Conservation (phyloP, 2,888 invertebrate genomes). For the Chrysolina oricalcia region DNA sequence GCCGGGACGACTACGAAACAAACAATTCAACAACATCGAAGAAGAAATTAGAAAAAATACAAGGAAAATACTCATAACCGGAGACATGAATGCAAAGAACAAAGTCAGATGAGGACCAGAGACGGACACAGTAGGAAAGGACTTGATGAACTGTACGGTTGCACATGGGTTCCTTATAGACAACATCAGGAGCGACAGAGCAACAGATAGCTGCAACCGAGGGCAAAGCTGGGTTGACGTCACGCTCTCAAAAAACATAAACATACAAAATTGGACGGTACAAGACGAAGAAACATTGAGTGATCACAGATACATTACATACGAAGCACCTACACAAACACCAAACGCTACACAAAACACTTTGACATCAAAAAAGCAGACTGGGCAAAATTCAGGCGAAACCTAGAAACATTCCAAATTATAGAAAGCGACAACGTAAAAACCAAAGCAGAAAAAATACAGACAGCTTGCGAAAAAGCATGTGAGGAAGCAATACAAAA, state of each 20-base stretch:
- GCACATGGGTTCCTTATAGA: too few relatives aligned
- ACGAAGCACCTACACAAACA: neutral
- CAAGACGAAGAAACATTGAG: neutral
- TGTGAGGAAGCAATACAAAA: neutral
- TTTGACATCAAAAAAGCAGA: neutral
- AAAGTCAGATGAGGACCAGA: neutral
- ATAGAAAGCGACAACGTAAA: too few relatives aligned
- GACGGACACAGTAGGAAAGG: too few relatives aligned
- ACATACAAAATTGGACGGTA: neutral
- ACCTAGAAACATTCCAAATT: neutral
- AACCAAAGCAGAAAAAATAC: neutral
- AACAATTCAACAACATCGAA: neutral
- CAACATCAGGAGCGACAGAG: too few relatives aligned
- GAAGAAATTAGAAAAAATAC: neutral
- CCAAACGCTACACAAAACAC: neutral
- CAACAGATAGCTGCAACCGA: too few relatives aligned
- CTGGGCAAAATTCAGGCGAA: neutral
- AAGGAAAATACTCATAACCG: neutral
- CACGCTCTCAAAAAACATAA: neutral
- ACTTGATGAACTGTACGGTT: too few relatives aligned
- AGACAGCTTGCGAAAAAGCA: too few relatives aligned
- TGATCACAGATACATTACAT: neutral
- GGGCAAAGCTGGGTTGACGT: neutral
- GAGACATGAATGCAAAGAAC: neutral
- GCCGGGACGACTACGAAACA: neutral